Conservation (phyloP, 53 echinoderm and acorn worm species). For the Arbacia lixula region DNA sequence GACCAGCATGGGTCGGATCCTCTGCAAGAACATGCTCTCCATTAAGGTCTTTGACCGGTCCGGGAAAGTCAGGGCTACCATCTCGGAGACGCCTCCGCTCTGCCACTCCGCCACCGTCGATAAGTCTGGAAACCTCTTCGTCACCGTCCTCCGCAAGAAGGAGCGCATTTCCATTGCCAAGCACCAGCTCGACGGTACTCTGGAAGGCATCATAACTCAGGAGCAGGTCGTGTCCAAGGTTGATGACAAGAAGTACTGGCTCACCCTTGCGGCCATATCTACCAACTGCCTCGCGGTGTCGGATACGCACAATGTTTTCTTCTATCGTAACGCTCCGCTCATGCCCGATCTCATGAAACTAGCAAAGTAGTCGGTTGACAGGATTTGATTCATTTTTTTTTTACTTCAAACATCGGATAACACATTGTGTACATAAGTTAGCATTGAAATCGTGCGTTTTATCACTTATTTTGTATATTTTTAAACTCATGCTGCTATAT, state of each 20-base stretch:
- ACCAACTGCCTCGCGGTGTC: slow-evolving; percentile 15
- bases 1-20: slow-evolving; percentile 17
- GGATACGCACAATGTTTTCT: slow-evolving; percentile 9
- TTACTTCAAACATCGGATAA: too few relatives aligned
- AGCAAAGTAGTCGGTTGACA: not conserved
- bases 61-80: slow-evolving; percentile 5
- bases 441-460: too few relatives aligned
- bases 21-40: slow-evolving; percentile 9
- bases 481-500: too few relatives aligned
- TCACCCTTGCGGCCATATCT: slow-evolving; percentile 7
- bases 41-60: slow-evolving; percentile 24
- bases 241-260: slow-evolving; percentile 19
- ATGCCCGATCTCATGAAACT: slow-evolving; percentile 28
- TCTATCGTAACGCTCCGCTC: slow-evolving; percentile 30
- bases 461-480: too few relatives aligned
- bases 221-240: slow-evolving; percentile 40
- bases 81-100: slow-evolving; percentile 24
- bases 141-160: slow-evolving; percentile 10
- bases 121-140: slow-evolving; percentile 6
- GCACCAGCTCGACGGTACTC: slow-evolving; percentile 19
- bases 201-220: slow-evolving; percentile 24
- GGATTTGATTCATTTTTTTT: not conserved
- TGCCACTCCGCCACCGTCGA: not conserved
- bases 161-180: slow-evolving; percentile 20
- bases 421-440: too few relatives aligned